Conservation (phyloP, 2,888 invertebrate species). For the Rhynchonema sp. region DNA sequence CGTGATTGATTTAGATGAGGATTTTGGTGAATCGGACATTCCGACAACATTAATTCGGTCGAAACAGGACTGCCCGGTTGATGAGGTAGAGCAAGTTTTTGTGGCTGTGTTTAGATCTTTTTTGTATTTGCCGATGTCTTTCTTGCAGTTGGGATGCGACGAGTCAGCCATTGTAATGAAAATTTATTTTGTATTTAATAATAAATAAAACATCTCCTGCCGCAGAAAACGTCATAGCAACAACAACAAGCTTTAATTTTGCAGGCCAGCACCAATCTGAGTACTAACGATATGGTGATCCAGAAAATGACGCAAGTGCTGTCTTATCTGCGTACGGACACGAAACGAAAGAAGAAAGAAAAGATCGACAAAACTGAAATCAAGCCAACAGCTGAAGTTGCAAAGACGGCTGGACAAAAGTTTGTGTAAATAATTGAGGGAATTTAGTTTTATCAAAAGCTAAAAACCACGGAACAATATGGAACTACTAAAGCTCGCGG, state of each 20-base stretch:
- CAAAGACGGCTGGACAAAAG: neutral
- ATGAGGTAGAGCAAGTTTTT: too few relatives aligned
- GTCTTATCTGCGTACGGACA: conserved; percentile 63
- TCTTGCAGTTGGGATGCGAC: too few relatives aligned
- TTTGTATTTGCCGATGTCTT: too few relatives aligned
- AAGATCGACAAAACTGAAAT: neutral
- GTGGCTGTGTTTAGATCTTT: too few relatives aligned
- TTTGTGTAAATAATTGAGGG: too few relatives aligned
- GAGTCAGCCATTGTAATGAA: too few relatives aligned
- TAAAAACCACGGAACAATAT: too few relatives aligned
- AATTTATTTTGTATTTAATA: neutral
- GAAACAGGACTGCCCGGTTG: conserved; percentile 52
- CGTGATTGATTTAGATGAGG: conserved; percentile 70
- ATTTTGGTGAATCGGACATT: conserved; percentile 63
- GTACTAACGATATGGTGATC: conserved; percentile 52
- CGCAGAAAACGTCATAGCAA: too few relatives aligned
- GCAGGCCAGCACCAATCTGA: conserved; percentile 38
- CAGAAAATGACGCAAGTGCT: conserved; percentile 92
- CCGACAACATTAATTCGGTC: conserved; percentile 52
- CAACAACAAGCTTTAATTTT: too few relatives aligned
- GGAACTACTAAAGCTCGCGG: too few relatives aligned
- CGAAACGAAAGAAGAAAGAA: conserved; percentile 33
- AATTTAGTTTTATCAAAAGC: too few relatives aligned
- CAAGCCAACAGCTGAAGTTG: neutral
- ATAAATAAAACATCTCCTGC: neutral